phyloP scores from a whole-genome alignment of 2,113 vertebrate genomes.

The Cacatua alba region DNA sequence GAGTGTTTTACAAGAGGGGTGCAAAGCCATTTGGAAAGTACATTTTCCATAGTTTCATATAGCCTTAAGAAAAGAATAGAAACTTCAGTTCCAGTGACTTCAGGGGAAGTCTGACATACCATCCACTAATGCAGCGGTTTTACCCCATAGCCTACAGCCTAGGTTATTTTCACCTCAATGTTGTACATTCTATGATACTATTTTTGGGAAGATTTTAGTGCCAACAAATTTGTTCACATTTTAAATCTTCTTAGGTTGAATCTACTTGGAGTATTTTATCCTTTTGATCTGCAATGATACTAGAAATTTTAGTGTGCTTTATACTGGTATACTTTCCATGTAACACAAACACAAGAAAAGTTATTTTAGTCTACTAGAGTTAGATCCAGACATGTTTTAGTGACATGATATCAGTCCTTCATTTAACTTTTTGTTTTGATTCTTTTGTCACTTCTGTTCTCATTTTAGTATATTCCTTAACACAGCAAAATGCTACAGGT shows the following conservation, averaged over 20 bases:
- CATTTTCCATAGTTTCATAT: background rate
- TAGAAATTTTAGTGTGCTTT: background rate
- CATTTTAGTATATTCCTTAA: background rate
- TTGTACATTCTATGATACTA: background rate
- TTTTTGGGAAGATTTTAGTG: background rate
- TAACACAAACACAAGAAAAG: background rate
- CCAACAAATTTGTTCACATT: background rate
- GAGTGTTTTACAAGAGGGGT: background rate
- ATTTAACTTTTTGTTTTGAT: background rate
- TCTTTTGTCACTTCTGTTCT: background rate
- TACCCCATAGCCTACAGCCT: background rate
- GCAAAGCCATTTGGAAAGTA: conserved; percentile 37
- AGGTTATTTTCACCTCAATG: background rate
- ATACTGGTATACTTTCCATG: background rate
- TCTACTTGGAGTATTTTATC: background rate
- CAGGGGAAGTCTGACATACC: background rate
- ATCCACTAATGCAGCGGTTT: background rate
- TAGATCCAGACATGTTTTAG: background rate
- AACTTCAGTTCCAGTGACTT: background rate
- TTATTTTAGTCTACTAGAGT: background rate
- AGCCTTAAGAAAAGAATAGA: background rate
- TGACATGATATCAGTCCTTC: background rate
- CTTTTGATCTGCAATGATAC: background rate
- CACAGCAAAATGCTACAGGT: background rate
- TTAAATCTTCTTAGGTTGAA: background rate